Percentiles rank a stretch among this genome's conserved stretches.
These are phyloP conservation scores for Lasioglossum leucozonium DNA, from an alignment of 2,888 invertebrate species.

Conservation along the genomic window DNA sequence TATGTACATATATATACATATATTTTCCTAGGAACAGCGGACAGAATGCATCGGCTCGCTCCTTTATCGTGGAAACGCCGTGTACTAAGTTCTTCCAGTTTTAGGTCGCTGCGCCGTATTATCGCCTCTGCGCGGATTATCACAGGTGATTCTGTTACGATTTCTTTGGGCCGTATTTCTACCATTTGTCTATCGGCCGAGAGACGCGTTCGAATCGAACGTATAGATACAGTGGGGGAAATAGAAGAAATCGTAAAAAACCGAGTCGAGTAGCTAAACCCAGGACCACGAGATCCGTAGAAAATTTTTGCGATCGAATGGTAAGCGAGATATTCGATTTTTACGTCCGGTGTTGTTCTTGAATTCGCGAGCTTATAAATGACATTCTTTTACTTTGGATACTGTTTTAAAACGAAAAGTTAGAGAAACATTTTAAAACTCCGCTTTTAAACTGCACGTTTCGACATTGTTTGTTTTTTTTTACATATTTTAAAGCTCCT, in stretches of 20 bases:
- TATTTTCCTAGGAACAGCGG: background rate
- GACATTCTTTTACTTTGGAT: background rate
- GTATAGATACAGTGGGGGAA: background rate
- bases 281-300: too few relatives aligned
- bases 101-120: background rate
- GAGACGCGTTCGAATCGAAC: too few relatives aligned
- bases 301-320: too few relatives aligned
- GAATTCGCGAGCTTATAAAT: too few relatives aligned
- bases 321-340: too few relatives aligned
- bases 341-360: too few relatives aligned
- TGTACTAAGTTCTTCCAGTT: constrained; percentile 43
- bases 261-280: background rate
- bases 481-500: too few relatives aligned
- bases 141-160: background rate
- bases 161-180: constrained; percentile 14
- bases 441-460: too few relatives aligned
- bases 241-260: background rate
- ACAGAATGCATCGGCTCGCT: background rate
- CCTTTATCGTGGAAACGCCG: background rate
- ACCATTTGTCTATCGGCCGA: background rate
- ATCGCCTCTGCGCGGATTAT: background rate
- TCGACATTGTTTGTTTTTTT: too few relatives aligned
- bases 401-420: background rate
- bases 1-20: too few relatives aligned
- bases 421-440: too few relatives aligned